Conservation (phyloP, 2,113 vertebrate species). For the Callipepla squamata region DNA sequence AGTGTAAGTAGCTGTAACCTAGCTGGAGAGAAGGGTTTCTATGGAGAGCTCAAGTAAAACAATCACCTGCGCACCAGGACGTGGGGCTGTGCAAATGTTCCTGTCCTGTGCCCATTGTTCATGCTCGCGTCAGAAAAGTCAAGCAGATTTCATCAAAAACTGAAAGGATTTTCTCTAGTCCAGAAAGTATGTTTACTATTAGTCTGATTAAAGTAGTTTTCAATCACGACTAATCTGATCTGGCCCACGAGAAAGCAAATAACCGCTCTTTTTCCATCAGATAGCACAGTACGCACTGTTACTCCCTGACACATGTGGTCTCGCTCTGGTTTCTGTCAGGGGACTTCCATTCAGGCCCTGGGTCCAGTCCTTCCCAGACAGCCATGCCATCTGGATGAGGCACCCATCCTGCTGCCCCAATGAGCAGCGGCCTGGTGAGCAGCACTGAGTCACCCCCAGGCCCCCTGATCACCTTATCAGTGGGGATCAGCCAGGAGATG, state of each 20-base stretch:
- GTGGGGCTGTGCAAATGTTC: not conserved
- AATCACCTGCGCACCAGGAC: not conserved
- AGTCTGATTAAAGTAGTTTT: constrained; percentile 23
- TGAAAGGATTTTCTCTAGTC: not conserved
- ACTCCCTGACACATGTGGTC: not conserved
- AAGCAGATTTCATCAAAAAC: not conserved
- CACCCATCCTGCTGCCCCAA: not conserved
- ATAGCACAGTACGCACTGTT: not conserved
- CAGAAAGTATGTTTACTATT: not conserved
- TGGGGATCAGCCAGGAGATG: constrained; percentile 17
- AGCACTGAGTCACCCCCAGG: constrained; percentile 9
- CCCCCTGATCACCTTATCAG: not conserved
- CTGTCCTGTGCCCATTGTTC: not conserved
- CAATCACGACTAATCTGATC: not conserved
- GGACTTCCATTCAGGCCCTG: not conserved
- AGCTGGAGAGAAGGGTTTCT: not conserved
- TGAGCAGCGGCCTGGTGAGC: not conserved
- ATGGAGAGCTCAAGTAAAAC: constrained; percentile 1
- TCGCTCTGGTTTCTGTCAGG: not conserved
- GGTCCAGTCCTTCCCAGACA: constrained; percentile 41
- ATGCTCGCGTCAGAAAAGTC: not conserved
- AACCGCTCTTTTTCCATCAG: accelerated
- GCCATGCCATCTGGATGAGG: constrained; percentile 1
- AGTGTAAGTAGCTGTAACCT: not conserved
- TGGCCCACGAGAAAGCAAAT: not conserved